These are phyloP conservation scores for Brachyrhaphis roseni DNA, from an alignment of 2,797 vertebrate genomes.

Conservation along the genomic window DNA sequence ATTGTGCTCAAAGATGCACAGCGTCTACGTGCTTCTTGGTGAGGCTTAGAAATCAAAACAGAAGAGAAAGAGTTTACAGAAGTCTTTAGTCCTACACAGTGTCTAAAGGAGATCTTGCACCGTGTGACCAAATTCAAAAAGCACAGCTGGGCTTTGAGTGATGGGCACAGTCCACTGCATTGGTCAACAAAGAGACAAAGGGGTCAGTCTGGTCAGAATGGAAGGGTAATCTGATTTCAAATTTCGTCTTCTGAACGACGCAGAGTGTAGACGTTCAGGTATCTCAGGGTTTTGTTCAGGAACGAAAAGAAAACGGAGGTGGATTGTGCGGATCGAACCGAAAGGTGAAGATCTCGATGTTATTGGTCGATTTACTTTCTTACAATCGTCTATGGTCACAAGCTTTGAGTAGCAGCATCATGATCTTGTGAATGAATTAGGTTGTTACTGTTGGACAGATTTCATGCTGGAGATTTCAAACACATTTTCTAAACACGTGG, in stretches of 20 bases:
- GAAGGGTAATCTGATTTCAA: not conserved
- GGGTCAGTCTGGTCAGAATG: not conserved
- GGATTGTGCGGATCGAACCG: not conserved
- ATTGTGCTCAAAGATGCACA: not conserved
- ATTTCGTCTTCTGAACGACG: not conserved
- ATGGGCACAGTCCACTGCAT: not conserved
- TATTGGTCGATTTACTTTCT: not conserved
- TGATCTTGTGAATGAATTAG: not conserved
- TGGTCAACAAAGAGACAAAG: not conserved
- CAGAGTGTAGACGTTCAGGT: not conserved
- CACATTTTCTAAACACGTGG: not conserved
- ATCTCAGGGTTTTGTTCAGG: not conserved
- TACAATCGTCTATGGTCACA: not conserved
- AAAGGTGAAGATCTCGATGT: not conserved
- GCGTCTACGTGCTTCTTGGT: not conserved
- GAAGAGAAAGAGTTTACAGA: not conserved
- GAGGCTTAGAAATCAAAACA: not conserved
- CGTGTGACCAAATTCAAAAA: not conserved
- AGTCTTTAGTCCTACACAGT: not conserved
- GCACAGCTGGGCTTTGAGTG: not conserved
- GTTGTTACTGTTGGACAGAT: not conserved
- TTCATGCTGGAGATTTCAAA: not conserved
- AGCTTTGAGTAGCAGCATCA: not conserved
- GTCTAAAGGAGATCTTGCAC: not conserved
- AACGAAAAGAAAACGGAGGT: not conserved